Evolutionary conservation across 2,113 vertebrate genomes (phyloP), one percentile per base, ranked within the genome.

Genomic region (Ranitomeya imitator): DNA sequence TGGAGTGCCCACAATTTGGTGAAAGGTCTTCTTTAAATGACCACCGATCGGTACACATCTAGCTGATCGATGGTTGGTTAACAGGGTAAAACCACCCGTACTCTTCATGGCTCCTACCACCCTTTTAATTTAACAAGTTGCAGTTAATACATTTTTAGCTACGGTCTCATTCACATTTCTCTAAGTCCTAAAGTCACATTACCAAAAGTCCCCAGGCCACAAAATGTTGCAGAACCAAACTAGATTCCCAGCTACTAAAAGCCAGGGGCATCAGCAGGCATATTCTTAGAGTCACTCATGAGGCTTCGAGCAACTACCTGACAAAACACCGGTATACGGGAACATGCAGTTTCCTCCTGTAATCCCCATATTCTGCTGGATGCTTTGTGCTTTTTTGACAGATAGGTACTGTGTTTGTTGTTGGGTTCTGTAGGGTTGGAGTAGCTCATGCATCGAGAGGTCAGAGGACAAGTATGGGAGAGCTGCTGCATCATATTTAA

Each of bases 401-500:
- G 45, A 69, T 52, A 54, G n/a, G 21, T 69, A 52, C 51, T 69
- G 55, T 65, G 51, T 71, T 51, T 69, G 31, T 83, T 52, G 51
- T 55, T 83, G 63, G 21, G n/a, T 69, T 83, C 51, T 55, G 19
- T 14, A 69, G 51, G 82, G 45, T 84, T 71, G n/a, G 63, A 26
- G 82, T 26, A 55, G 63, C 51, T 55, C 45, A 79, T 65, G 45
- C 60, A 85, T 59, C 52, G 45, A 89, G 74, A 85, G 87, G 87
- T 89, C 74, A 89, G 73, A 89, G 73, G 81, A 85, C 73, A 89
- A 85, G 73, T 79, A 79, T 67, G 31, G 74, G 21, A 57, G 87
- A 89, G 81, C 77, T 89, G 87, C 51, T 84, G 67, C 81, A 89
- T 89, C 87, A 84, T 84, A 88, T 89, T 89, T 89, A 89, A 89